Conservation (phyloP, 35 echinoderm and acorn worm species). For the Apostichopus parvimensis region DNA sequence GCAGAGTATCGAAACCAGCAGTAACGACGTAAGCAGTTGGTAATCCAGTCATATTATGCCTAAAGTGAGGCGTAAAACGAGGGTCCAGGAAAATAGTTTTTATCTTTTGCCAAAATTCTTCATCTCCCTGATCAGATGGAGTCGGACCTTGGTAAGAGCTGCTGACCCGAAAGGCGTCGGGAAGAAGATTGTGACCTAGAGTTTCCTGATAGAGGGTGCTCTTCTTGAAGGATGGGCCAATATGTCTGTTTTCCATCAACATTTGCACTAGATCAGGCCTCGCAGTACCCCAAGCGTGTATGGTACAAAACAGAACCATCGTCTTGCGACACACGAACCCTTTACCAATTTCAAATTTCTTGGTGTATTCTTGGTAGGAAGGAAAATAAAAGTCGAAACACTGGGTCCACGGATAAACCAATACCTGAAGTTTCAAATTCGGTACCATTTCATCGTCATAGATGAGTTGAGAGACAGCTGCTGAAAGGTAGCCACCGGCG, state of each 20-base stretch:
- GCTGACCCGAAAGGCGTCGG: background rate
- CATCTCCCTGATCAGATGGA: background rate
- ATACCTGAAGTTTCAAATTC: conserved; percentile 51
- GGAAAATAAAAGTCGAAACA: conserved; percentile 35
- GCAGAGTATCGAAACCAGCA: background rate
- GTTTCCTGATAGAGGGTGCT: background rate
- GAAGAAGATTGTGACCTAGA: background rate
- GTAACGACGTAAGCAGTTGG: conserved; percentile 34
- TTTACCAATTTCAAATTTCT: background rate
- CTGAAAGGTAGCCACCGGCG: conserved; percentile 45
- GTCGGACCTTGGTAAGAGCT: background rate
- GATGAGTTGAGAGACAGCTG: conserved; percentile 35
- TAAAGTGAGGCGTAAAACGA: conserved; percentile 24
- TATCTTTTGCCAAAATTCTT: background rate
- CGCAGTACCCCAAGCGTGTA: background rate
- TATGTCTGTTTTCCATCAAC: conserved; percentile 21
- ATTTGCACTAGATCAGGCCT: background rate
- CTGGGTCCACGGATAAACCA: conserved; percentile 56
- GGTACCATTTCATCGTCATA: conserved; percentile 46
- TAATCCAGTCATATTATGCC: conserved; percentile 28
- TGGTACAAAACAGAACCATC: background rate
- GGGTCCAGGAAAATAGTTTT: conserved; percentile 25
- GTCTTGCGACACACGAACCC: background rate
- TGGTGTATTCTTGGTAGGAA: conserved; percentile 25
- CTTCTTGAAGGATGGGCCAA: conserved; percentile 7